A percentile compares a stretch with the other conserved stretches of the same genome.
phyloP scores from a whole-genome alignment of 2,113 vertebrate species.

The Balaeniceps rex region DNA sequence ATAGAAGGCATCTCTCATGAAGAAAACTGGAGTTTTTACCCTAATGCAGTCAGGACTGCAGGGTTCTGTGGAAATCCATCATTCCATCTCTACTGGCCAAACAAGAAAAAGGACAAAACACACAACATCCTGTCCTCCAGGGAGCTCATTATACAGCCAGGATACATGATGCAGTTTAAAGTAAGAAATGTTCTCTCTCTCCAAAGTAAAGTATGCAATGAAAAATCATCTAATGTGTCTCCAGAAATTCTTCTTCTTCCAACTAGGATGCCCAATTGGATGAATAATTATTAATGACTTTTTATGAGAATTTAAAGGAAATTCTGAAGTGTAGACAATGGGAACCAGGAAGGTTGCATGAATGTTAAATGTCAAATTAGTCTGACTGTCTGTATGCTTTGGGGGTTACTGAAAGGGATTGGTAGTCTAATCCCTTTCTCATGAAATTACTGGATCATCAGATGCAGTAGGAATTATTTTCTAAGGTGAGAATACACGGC shows the following conservation, averaged over 20 bases:
- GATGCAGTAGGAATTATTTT: background rate
- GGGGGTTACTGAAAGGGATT: background rate
- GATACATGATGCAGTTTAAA: conserved; percentile 98
- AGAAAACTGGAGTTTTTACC: conserved; percentile 99
- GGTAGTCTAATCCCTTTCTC: background rate
- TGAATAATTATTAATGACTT: conserved; percentile 13
- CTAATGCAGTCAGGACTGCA: conserved; percentile 94
- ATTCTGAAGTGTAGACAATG: background rate
- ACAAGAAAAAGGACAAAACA: conserved; percentile 94
- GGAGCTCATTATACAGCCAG: conserved; percentile 96
- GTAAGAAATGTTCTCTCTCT: conserved; percentile 70
- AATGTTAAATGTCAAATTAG: background rate
- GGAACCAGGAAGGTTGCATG: background rate
- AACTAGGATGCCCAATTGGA: background rate
- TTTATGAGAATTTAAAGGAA: background rate
- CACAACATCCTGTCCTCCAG: conserved; percentile 93
- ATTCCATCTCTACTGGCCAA: conserved; percentile 99
- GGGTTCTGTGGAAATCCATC: conserved; percentile 98
- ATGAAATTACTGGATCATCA: background rate
- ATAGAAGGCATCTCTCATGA: conserved; percentile 93
- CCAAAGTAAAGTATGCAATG: background rate
- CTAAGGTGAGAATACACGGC: background rate
- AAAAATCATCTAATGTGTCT: background rate
- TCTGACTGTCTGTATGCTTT: background rate
- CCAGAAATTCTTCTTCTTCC: background rate